Conservation (phyloP, 1,140 invertebrate species). For the Hestina assimilis region DNA sequence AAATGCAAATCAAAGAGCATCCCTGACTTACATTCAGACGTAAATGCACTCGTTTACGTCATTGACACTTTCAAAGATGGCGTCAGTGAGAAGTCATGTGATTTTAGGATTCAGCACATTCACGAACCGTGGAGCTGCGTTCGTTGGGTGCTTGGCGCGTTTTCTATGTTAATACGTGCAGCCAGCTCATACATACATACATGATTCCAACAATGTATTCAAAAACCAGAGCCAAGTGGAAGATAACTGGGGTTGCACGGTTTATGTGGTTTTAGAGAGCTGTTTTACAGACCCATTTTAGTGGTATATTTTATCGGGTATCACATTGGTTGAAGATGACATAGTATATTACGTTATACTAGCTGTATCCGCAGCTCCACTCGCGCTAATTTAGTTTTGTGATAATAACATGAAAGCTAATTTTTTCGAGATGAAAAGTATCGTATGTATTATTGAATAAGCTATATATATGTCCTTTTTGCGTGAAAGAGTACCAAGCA, state of each 20-base stretch:
- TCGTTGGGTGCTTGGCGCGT: conserved; percentile 22
- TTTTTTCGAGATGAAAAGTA: no score
- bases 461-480: no score
- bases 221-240: conserved; percentile 14
- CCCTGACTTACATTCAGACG: not conserved
- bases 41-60: not conserved
- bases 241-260: conserved; percentile 14
- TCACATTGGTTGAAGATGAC: not conserved
- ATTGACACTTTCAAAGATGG: not conserved
- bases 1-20: not conserved
- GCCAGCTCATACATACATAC: conserved; percentile 35
- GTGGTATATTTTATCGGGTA: not conserved
- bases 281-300: not conserved
- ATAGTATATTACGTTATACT: no score
- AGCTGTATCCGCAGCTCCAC: no score
- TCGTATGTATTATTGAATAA: no score
- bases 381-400: no score
- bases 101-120: conserved; percentile 26
- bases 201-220: conserved; percentile 28
- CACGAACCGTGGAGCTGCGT: conserved; percentile 14
- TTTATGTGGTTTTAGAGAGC: conserved; percentile 1
- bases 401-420: no score
- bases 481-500: no score
- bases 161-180: conserved; percentile 34
- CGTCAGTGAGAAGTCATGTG: not conserved